Evolutionary conservation across 2,888 invertebrate genomes (phyloP), one percentile per base, ranked within the genome.

Genomic region (Tanypteryx hageni): DNA sequence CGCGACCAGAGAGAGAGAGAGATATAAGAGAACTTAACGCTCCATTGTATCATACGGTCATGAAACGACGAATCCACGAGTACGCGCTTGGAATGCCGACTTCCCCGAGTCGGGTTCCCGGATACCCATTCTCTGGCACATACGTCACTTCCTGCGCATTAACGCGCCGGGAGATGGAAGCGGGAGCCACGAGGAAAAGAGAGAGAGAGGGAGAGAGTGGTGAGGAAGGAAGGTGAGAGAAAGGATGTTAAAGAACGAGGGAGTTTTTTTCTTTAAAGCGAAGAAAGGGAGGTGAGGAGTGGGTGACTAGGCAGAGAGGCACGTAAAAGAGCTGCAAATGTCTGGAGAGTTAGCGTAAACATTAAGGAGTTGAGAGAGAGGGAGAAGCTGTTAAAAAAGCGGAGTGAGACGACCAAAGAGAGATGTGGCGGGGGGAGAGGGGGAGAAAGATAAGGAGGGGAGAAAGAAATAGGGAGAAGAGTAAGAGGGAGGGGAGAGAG

Each of bases 101-200:
- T 76, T 22, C 76, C 13, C 27, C 44, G 44, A 22, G 76, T 22
- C 76, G 76, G 22, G 76, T 76, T 86, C 86, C 86, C 59, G 61
- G 86, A 86, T 86, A 61, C 86, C 86, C 86, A 86, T 86, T 86
- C 61, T 27, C 59, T 86, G 86, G 61, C 61, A 59, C 86, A 86
- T 61, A 86, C 86, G 86, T 86, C 86, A 86, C 86, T 86, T 86
- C 86, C 86, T 59, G 86, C 59, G 86, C 59, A 86, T 61, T 86
- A 59, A 59, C 31, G 59, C 16, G 59, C 59, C 44, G 31, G 13
- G 56, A 44, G 83, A 18, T 84, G 84, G 84, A 56, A 84, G 84
- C 11, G 85, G 22, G 56, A 44, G 85, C 18, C 14, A n/a, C 58
- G 57, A 13, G 16, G 57, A 58, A 57, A 56, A 2, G n/a, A n/a